Evolutionary conservation across 2,888 invertebrate species (phyloP), one percentile per base, ranked within the genome.

Genomic region (Drosophila fungiperda): DNA sequence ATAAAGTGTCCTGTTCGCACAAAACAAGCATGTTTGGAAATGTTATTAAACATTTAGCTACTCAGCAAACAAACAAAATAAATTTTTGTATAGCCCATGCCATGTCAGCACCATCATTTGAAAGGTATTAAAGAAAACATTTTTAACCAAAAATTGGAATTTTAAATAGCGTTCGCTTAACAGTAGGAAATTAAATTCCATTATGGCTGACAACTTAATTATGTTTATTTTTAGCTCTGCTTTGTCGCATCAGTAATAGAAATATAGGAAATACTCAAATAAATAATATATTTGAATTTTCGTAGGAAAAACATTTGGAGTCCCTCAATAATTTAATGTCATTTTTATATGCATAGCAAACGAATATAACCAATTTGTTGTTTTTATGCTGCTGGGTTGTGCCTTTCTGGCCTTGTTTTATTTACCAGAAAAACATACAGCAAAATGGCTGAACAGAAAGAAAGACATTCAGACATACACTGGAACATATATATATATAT

Each of bases 391-490:
- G 65, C 26, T 70, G 62, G 52, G 55, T 26, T 67, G 38, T 61
- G 61, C 53, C 61, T 54, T 54, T 42, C 59, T 70, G 73, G 62
- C 69, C 67, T 65, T 86, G 87, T 72, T 80, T 84, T 83, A 78
- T 89, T 85, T 84, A 67, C 82, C 87, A 79, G 74, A 61, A 73
- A 71, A 84, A 74, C 64, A 66, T 67, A 61, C 68, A 76, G 55
- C 63, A 70, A 59, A 70, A 75, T 54, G 59, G 49, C 49, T 32
- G 63, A 67, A 61, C 65, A 45, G 52, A 42, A 29, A 50, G 54
- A 57, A 45, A 49, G 33, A 57, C 29, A 49, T 29, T 23, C 42
- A 35, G 54, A 67, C 40, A 26, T 58, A 42, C 15, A 23, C 17
- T 42, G 29, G 6, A 40, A 23, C 38, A 36, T 38, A 52, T 52